Conservation (phyloP, 2,888 invertebrate species). For the Lydus trimaculatus region DNA sequence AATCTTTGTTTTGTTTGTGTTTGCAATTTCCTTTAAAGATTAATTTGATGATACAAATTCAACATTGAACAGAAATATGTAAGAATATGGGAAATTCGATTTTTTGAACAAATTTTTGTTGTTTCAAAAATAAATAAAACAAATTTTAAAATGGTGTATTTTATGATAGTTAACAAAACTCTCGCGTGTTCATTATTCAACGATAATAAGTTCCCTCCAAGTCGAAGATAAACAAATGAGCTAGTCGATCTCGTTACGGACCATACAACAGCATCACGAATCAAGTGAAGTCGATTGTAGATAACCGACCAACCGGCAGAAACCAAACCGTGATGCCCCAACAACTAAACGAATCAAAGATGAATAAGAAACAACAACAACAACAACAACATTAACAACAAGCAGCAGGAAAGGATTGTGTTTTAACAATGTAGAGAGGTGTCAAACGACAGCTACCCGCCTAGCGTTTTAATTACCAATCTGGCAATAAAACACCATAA, state of each 20-base stretch:
- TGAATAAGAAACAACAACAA: slow-evolving; percentile 2
- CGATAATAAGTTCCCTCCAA: slow-evolving; percentile 56
- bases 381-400: neutral
- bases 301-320: slow-evolving; percentile 46
- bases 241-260: slow-evolving; percentile 56
- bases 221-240: slow-evolving; percentile 59
- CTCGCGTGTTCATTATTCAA: slow-evolving; percentile 56
- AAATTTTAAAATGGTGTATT: too few species aligned
- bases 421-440: slow-evolving; percentile 61
- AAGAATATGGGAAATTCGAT: neutral
- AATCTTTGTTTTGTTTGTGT: neutral
- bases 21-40: slow-evolving; percentile 2
- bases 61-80: neutral
- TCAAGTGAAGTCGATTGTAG: slow-evolving; percentile 51
- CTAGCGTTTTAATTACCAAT: slow-evolving; percentile 60
- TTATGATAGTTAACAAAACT: neutral
- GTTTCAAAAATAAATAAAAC: neutral
- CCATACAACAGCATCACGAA: slow-evolving; percentile 54
- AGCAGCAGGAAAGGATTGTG: slow-evolving; percentile 28
- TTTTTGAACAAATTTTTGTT: neutral
- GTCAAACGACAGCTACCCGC: slow-evolving; percentile 59
- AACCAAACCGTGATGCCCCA: slow-evolving; percentile 2
- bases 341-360: slow-evolving; percentile 7
- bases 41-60: neutral
- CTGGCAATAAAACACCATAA: slow-evolving; percentile 58